A percentile compares a stretch with the other conserved stretches of the same genome.
These are phyloP conservation scores for Protosalanx chinensis DNA, from an alignment of 2,797 vertebrate genomes.

Conservation along the genomic window DNA sequence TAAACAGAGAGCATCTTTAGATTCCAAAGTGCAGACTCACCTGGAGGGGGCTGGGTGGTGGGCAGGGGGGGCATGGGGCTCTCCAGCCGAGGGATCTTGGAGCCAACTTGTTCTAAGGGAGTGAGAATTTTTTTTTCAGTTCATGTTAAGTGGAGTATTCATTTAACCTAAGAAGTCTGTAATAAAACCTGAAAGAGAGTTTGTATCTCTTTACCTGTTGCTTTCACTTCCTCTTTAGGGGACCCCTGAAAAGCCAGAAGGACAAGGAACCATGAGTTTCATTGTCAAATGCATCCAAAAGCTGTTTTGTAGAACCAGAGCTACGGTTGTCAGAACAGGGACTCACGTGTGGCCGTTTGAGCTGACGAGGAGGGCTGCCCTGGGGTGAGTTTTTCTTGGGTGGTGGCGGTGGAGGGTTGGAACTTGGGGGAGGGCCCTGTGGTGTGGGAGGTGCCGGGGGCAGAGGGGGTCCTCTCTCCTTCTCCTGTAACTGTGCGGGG, in stretches of 20 bases:
- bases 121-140: conserved; percentile 26
- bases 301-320: no score
- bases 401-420: conserved; percentile 71
- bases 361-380: conserved; percentile 86
- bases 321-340: not conserved
- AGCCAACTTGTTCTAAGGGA: conserved; percentile 83
- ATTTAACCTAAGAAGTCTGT: not conserved
- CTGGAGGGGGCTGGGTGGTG: conserved; percentile 84
- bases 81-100: conserved; percentile 92
- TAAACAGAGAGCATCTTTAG: conserved; percentile 31
- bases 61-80: conserved; percentile 88
- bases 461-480: conserved; percentile 64
- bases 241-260: conserved; percentile 74
- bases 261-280: not conserved
- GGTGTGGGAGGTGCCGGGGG: conserved; percentile 59
- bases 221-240: conserved; percentile 93
- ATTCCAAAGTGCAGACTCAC: conserved; percentile 58
- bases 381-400: conserved; percentile 91
- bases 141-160: not conserved
- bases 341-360: conserved; percentile 88
- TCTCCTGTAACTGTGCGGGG: conserved; percentile 84
- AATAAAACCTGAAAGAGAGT: not conserved
- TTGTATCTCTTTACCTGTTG: conserved; percentile 72
- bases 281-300: no score
- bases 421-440: conserved; percentile 46